Conservation (phyloP, 2,888 invertebrate genomes). For the Resseliella maxima region DNA sequence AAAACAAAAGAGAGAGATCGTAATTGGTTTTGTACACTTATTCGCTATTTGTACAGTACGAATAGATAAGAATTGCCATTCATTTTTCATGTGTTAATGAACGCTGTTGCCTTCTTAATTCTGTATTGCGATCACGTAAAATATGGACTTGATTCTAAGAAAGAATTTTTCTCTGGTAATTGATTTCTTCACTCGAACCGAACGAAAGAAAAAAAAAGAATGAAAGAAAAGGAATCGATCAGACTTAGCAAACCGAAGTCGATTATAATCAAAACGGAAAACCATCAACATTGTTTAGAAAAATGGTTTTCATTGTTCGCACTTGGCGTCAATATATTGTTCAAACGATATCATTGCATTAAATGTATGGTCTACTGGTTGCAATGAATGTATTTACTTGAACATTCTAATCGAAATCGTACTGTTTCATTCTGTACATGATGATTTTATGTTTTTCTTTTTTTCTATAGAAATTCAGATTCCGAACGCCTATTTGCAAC, state of each 20-base stretch:
- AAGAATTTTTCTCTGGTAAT: neutral
- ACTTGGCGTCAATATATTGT: neutral
- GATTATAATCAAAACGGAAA: slow-evolving; percentile 30
- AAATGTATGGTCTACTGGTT: slow-evolving; percentile 25
- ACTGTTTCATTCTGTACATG: neutral
- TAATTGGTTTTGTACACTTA: neutral
- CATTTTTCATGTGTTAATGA: slow-evolving; percentile 12
- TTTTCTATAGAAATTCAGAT: neutral
- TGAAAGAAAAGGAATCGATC: neutral
- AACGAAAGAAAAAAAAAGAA: neutral
- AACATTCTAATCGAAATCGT: neutral
- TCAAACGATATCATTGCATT: neutral
- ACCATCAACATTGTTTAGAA: slow-evolving; percentile 40
- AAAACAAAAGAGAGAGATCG: too few species aligned
- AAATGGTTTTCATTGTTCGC: slow-evolving; percentile 40
- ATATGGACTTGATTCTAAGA: slow-evolving; percentile 6
- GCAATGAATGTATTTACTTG: slow-evolving; percentile 31
- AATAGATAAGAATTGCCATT: neutral
- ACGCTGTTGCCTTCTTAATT: neutral
- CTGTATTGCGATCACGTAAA: slow-evolving; percentile 51
- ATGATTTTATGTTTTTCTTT: too few species aligned
- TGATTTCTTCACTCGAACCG: neutral
- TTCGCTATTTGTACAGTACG: neutral
- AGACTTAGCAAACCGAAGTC: neutral
- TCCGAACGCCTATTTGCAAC: neutral